Base-by-base conservation (phyloP, 2,888 invertebrate genomes). In the Macaria liturata region DNA sequence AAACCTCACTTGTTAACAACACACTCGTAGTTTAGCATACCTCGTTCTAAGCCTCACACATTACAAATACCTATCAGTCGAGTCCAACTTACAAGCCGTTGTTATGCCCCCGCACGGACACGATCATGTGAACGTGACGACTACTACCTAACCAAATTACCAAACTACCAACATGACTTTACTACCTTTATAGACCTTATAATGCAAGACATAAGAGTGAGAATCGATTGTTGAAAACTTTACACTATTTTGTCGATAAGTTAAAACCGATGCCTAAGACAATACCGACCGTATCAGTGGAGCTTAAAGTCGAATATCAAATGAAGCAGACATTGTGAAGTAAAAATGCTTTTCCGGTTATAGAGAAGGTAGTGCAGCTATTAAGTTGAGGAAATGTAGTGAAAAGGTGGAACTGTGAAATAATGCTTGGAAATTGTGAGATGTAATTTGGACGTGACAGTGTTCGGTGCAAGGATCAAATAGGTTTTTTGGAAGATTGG, bases 71-170 rank as follows among this genome's bases (percentile, higher is more conserved):
- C 69, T 69, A 73, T 71, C 69, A 70, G 67, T 66, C 66, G 55
- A 59, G 71, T 64, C 72, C 68, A 72, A 75, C 76, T 78, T 74
- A 73, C 77, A 72, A 65, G 72, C 68, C 68, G 73, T 77, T 76
- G 80, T 81, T 81, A 81, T 81, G 78, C 81, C 64, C 53, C 64
- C 71, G 75, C 81, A 81, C 80, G 81, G 69, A 69, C 69, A 65
- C 71, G 70, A 75, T 77, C 73, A 70, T 70, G 64, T 65, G 77
- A 65, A 81, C 81, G 81, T 81, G 81, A 80, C 75, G 67, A 68
- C 74, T 72, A 74, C 68, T 76, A 73, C 72, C 75, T 72, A 71
- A 72, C 71, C 61, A 76, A 77, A 78, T 80, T 76, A 78, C 67
- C 64, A 58, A 53, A 49, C 37, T 7, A 40, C 72, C 52, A 71